phyloP scores from a whole-genome alignment of 2,113 vertebrate genomes.

The Anas platyrhynchos region DNA sequence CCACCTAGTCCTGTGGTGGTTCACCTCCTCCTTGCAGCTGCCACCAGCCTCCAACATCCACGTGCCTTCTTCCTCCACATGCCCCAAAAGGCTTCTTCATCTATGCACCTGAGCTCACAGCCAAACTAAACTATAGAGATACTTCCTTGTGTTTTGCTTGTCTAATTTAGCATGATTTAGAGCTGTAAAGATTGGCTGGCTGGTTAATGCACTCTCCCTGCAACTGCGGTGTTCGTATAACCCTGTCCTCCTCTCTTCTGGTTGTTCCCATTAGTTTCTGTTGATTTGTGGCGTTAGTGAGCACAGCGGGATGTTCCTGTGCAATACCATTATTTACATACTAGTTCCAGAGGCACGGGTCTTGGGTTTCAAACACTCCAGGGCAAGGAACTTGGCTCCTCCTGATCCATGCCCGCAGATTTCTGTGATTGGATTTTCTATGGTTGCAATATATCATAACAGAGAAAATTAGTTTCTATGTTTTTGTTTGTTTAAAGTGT shows the following conservation, averaged over 20 bases:
- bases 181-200: background rate
- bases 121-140: background rate
- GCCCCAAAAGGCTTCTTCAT: rapidly evolving
- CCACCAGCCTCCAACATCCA: background rate
- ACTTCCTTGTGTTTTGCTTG: background rate
- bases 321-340: background rate
- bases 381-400: background rate
- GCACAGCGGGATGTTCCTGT: background rate
- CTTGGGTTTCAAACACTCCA: background rate
- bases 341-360: background rate
- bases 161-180: background rate
- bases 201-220: background rate
- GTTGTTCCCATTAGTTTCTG: background rate
- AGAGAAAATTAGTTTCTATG: background rate
- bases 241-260: background rate
- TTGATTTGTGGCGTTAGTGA: background rate
- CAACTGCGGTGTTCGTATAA: background rate
- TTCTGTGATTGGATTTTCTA: background rate
- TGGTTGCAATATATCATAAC: background rate
- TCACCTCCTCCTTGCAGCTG: background rate
- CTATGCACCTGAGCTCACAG: rapidly evolving
- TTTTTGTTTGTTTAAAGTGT: background rate
- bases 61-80: background rate
- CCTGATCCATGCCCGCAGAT: background rate
- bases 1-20: background rate